Percentiles rank a stretch among this genome's conserved stretches.
Conservation (phyloP, 1,140 invertebrate genomes). For the Orchesella cincta region DNA sequence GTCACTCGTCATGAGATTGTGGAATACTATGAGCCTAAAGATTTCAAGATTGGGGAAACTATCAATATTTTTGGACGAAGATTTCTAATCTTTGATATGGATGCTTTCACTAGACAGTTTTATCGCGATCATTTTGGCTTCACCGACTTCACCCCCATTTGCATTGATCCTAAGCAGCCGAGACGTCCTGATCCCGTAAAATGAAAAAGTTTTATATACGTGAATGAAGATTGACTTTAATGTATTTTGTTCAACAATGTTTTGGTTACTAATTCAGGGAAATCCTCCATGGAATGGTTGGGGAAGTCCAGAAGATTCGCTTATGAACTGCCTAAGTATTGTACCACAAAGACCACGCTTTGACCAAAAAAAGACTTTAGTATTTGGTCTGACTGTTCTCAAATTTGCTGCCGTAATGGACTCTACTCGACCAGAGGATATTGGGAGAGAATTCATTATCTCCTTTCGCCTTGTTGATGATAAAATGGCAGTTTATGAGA, state of each 20-base stretch:
- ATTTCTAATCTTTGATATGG: slow-evolving; percentile 78
- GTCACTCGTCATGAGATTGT: slow-evolving; percentile 67
- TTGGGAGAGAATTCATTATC: slow-evolving; percentile 49
- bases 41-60: slow-evolving; percentile 72
- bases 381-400: slow-evolving; percentile 54
- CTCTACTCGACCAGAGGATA: slow-evolving; percentile 48
- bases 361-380: slow-evolving; percentile 59
- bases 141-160: slow-evolving; percentile 57
- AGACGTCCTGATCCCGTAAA: slow-evolving; percentile 32
- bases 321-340: slow-evolving; percentile 68
- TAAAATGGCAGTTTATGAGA: slow-evolving; percentile 47
- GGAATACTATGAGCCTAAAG: slow-evolving; percentile 73
- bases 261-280: slow-evolving; percentile 52
- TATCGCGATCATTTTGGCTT: slow-evolving; percentile 62
- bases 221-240: slow-evolving; percentile 5
- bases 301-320: slow-evolving; percentile 72
- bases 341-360: slow-evolving; percentile 64
- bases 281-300: slow-evolving; percentile 68
- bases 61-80: slow-evolving; percentile 67
- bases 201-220: slow-evolving; percentile 13
- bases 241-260: no score
- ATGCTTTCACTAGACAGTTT: slow-evolving; percentile 76
- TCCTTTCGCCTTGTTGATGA: slow-evolving; percentile 47
- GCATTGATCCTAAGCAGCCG: slow-evolving; percentile 46
- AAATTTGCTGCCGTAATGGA: slow-evolving; percentile 58